Base-by-base conservation (phyloP, 2,797 vertebrate species). In the Sebastes nivosus region DNA sequence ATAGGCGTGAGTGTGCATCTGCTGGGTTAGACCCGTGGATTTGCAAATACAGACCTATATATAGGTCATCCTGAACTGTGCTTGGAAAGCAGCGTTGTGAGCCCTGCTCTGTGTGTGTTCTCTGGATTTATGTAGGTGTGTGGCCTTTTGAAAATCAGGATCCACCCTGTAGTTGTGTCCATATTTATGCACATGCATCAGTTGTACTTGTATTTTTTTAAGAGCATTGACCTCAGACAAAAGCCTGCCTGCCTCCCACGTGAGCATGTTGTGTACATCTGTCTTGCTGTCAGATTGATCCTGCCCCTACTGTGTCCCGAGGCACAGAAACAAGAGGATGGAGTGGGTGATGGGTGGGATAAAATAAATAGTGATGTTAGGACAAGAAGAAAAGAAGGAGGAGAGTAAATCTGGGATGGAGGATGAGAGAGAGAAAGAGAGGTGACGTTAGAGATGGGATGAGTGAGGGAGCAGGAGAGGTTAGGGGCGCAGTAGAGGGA, bases 401-500 rank as follows among this genome's bases (percentile, higher is more conserved):
- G 20, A 4, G 64, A 63, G 68, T 14, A 58, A 69, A 75, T 80
- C 18, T 63, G 46, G 24, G 70, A 69, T 72, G 42, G 42, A 55
- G 38, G 54, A 46, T 57, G 54, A 67, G 30, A 67, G 1, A 38
- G 55, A 32, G 24, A 38, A n/a, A 72, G 54, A 27, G 67, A 32
- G 34, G 22, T 22, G 55, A 27, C 8, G 3, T 20, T 59, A n/a
- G 46, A 36, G 72, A 80, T 76, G 75, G 65, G 79, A 74, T 29
- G 76, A 84, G 81, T 16, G 82, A 85, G 71, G 42, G 81, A 81
- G 79, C 69, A 22, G 4, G 57, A 60, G 87, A 90, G 88, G 89
- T 91, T 86, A 75, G 82, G 83, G 77, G 59, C 75, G 20, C 75
- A 46, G 86, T 70, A 38, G 88, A 87, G 55, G 54, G 82, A 90